Evolutionary conservation across 2,113 vertebrate species (phyloP).

Genomic region (Cavia porcellus): DNA sequence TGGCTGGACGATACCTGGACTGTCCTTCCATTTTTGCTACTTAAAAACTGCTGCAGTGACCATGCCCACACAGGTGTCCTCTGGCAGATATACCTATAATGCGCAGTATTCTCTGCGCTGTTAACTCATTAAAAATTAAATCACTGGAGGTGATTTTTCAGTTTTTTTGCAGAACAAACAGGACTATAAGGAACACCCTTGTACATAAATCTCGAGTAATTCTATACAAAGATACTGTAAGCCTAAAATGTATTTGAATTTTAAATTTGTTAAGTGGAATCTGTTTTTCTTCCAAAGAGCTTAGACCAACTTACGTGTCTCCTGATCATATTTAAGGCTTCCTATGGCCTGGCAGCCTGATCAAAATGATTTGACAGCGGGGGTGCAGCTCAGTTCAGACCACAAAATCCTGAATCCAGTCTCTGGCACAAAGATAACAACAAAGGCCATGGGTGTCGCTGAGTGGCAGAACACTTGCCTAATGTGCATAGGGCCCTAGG

Average conservation of each 20-base stretch:
- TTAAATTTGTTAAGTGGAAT: constrained; percentile 47
- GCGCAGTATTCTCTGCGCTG: not conserved
- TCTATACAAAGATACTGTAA: constrained; percentile 29
- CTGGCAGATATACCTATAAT: not conserved
- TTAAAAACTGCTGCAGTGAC: not conserved
- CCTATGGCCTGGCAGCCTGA: not conserved
- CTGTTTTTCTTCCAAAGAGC: not conserved
- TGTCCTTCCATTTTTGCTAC: not conserved
- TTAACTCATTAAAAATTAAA: constrained; percentile 8
- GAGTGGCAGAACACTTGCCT: not conserved
- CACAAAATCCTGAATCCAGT: not conserved
- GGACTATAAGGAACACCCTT: not conserved
- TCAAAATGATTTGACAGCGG: not conserved
- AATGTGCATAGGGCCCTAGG: not conserved
- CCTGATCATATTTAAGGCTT: not conserved
- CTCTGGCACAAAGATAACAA: not conserved
- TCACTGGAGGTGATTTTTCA: not conserved
- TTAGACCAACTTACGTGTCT: not conserved
- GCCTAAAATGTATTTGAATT: constrained; percentile 35
- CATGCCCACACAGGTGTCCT: not conserved
- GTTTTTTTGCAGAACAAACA: not conserved
- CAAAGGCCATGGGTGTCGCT: not conserved
- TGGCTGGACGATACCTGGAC: not conserved
- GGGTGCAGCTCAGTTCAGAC: not conserved
- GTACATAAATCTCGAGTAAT: not conserved